Evolutionary conservation across 2,113 vertebrate species (phyloP).

Genomic region (Sturnus vulgaris): DNA sequence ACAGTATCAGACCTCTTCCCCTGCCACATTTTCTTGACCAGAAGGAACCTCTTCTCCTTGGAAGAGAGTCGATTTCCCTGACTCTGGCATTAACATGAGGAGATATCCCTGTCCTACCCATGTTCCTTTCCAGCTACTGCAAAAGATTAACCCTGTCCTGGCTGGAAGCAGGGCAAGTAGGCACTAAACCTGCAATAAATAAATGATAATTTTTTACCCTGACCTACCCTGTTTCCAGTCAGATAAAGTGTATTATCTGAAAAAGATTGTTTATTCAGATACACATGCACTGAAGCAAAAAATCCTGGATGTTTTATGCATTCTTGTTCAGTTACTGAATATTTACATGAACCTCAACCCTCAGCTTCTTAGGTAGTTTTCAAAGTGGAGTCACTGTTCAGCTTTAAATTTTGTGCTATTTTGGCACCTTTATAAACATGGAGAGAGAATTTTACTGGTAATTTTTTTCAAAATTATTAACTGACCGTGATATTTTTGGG

Average conservation of each 20-base stretch:
- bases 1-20: not conserved
- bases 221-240: not conserved
- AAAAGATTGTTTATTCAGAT: not conserved
- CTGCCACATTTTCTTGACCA: rapidly evolving
- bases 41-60: not conserved
- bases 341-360: not conserved
- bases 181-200: not conserved
- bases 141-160: not conserved
- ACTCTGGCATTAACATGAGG: not conserved
- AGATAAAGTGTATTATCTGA: not conserved
- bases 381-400: not conserved
- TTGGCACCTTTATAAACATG: not conserved
- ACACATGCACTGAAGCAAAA: not conserved
- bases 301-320: not conserved
- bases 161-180: not conserved
- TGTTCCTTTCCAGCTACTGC: not conserved
- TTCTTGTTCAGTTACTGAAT: not conserved
- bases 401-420: not conserved
- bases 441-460: not conserved
- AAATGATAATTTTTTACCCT: not conserved
- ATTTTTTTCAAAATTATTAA: not conserved
- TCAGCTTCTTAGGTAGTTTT: not conserved
- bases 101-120: not conserved
- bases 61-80: not conserved
- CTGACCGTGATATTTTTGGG: not conserved